These are phyloP conservation scores for Oreochromis mossambicus DNA, from an alignment of 2,797 vertebrate genomes.

Conservation along the genomic window DNA sequence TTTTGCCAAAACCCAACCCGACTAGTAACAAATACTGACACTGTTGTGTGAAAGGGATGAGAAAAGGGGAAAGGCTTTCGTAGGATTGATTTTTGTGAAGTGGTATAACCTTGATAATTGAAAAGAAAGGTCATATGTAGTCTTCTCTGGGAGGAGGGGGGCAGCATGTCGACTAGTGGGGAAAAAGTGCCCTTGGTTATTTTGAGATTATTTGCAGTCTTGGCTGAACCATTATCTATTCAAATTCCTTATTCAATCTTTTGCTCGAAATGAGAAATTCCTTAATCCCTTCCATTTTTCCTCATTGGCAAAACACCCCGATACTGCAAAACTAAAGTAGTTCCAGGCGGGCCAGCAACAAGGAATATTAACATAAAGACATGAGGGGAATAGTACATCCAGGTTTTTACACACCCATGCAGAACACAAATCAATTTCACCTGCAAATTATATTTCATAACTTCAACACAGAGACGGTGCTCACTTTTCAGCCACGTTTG, in stretches of 20 bases:
- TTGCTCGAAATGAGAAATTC: slow-evolving; percentile 62
- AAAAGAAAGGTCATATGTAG: slow-evolving; percentile 39
- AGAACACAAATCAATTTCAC: slow-evolving; percentile 54
- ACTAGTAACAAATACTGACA: background rate
- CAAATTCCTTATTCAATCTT: slow-evolving; percentile 53
- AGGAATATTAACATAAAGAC: slow-evolving; percentile 57
- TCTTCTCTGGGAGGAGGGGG: background rate
- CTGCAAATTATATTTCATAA: slow-evolving; percentile 11
- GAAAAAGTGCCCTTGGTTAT: slow-evolving; percentile 48
- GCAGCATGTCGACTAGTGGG: slow-evolving; percentile 27
- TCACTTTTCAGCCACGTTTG: background rate
- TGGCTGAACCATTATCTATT: slow-evolving; percentile 55
- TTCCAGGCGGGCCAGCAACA: slow-evolving; percentile 38
- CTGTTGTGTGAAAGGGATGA: background rate
- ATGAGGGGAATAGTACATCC: slow-evolving; percentile 52
- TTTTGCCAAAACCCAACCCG: slow-evolving; percentile 18
- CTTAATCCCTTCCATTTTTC: slow-evolving; percentile 60
- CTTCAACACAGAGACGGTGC: slow-evolving; percentile 19
- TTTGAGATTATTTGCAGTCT: slow-evolving; percentile 46
- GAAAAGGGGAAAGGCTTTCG: background rate
- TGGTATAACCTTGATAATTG: slow-evolving; percentile 13
- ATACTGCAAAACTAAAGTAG: slow-evolving; percentile 50
- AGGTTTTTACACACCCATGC: slow-evolving; percentile 64
- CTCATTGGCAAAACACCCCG: slow-evolving; percentile 50
- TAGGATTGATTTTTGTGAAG: background rate